Evolutionary conservation across 2,797 vertebrate genomes (phyloP).

Genomic region (Etheostoma perlongum): DNA sequence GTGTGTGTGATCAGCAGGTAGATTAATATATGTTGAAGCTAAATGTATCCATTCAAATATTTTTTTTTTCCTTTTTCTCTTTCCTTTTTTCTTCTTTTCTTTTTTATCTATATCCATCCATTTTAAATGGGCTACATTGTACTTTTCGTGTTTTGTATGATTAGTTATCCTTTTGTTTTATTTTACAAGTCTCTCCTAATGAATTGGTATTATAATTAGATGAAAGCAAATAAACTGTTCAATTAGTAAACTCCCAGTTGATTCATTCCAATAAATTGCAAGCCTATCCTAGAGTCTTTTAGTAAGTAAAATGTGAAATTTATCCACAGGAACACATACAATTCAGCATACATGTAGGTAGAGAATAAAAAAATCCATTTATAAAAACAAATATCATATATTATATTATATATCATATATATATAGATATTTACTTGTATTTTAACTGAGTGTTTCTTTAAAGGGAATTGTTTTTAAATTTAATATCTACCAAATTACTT

Average conservation of each 20-base stretch:
- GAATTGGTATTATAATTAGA: background rate
- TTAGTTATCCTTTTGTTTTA: background rate
- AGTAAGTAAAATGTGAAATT: background rate
- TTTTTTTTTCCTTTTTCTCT: background rate
- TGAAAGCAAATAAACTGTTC: background rate
- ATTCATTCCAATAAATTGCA: background rate
- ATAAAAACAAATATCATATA: background rate
- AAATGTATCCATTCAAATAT: background rate
- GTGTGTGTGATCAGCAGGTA: background rate
- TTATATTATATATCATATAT: too few species aligned
- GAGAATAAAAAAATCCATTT: background rate
- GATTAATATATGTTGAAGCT: background rate
- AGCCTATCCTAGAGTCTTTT: background rate
- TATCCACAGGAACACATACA: background rate
- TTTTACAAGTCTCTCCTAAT: background rate
- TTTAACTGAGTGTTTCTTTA: background rate
- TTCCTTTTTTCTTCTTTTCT: background rate
- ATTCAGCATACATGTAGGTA: background rate
- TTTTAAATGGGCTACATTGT: background rate
- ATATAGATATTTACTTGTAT: background rate
- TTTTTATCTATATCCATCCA: too few species aligned
- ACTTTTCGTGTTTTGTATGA: background rate
- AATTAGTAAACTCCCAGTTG: background rate
- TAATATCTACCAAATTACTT: background rate
- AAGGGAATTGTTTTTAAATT: background rate